Conservation (phyloP, 1,140 invertebrate species). For the Palaemon carinicauda region DNA sequence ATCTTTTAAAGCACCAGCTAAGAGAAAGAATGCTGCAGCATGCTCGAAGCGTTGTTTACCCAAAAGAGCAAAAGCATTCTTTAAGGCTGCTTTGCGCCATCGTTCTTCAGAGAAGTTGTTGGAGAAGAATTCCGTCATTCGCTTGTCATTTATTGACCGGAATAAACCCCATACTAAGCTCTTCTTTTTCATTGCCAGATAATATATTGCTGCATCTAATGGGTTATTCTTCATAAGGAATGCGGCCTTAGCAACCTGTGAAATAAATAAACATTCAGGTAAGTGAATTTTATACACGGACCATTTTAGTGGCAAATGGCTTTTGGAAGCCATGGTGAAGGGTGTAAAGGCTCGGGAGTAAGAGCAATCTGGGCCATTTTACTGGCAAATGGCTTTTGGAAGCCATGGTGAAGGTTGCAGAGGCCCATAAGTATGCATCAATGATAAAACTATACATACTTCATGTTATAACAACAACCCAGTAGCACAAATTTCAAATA, state of each 20-base stretch:
- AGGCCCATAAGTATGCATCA: too few species aligned
- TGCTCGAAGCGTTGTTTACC: constrained; percentile 80
- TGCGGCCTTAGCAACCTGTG: constrained; percentile 83
- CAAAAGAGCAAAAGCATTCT: constrained; percentile 96
- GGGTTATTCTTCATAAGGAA: constrained; percentile 92
- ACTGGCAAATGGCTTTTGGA: too few species aligned
- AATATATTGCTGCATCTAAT: constrained; percentile 96
- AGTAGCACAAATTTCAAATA: too few species aligned
- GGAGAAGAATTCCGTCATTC: constrained; percentile 94
- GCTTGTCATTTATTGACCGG: constrained; percentile 84
- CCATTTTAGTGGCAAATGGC: too few species aligned
- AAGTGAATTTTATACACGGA: background rate
- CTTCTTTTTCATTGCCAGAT: constrained; percentile 98
- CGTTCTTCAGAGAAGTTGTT: constrained; percentile 93
- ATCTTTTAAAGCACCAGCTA: constrained; percentile 92
- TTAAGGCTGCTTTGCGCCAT: constrained; percentile 96
- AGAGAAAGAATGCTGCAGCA: constrained; percentile 82
- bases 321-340: too few species aligned
- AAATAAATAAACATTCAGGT: constrained; percentile 59
- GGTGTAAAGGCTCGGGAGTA: too few species aligned
- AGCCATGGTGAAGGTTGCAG: too few species aligned
- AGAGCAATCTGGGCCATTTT: too few species aligned
- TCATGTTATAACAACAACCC: too few species aligned
- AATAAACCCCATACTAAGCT: constrained; percentile 96
- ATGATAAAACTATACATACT: too few species aligned